Percentiles rank a stretch among this genome's conserved stretches.
phyloP scores from a whole-genome alignment of 2,888 invertebrate genomes.

The Drosophila peninsularis region DNA sequence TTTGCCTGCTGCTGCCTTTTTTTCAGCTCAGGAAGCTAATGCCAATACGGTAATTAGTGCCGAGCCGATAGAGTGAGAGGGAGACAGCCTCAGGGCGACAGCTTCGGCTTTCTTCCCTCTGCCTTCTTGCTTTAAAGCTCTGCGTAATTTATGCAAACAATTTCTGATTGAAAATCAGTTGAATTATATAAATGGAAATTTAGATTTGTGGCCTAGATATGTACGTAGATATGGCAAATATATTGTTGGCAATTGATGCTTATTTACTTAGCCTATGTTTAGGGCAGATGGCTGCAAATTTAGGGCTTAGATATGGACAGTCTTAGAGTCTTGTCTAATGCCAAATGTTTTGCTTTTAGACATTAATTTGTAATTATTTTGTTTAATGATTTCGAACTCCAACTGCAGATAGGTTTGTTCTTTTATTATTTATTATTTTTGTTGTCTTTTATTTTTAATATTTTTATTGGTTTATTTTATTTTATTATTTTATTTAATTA shows the following conservation, averaged over 20 bases:
- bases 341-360: no score
- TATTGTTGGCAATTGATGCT: neutral
- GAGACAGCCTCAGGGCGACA: neutral
- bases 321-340: neutral
- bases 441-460: no score
- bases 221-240: no score
- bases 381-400: no score
- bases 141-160: neutral
- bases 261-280: neutral
- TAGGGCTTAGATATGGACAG: neutral
- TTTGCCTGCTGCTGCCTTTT: slow-evolving; percentile 7
- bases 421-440: no score
- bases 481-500: no score
- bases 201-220: neutral
- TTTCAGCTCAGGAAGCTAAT: slow-evolving; percentile 30
- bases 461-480: no score
- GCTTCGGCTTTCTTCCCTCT: neutral
- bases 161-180: neutral
- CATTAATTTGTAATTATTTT: no score
- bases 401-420: no score
- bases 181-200: slow-evolving; percentile 1
- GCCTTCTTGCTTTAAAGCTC: neutral
- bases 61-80: neutral
- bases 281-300: neutral
- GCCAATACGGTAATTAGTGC: slow-evolving; percentile 37